A percentile compares a stretch with the other conserved stretches of the same genome.
Evolutionary conservation across 64 coral and sea anemone species (phyloP).

Genomic region (Montipora cactus): DNA sequence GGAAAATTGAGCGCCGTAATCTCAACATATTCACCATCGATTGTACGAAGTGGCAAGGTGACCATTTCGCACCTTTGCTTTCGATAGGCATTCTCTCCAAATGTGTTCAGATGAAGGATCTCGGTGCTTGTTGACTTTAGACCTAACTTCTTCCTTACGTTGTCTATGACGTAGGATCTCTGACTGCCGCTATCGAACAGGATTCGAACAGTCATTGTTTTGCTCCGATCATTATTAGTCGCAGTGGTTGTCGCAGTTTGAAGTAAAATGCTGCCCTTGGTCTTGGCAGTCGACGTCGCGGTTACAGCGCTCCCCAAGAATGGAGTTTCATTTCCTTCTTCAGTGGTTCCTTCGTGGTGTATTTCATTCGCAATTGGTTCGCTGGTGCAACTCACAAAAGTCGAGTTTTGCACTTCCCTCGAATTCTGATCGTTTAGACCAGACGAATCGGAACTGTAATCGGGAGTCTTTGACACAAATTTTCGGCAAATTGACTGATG

Average conservation of each 20-base stretch:
- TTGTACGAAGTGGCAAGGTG: neutral
- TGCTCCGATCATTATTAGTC: constrained; percentile 8
- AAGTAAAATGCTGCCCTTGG: constrained; percentile 15
- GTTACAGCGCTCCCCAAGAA: neutral
- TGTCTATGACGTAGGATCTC: constrained; percentile 64
- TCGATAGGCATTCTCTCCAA: constrained; percentile 61
- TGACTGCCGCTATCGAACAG: constrained; percentile 76
- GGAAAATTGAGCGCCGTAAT: constrained; percentile 58
- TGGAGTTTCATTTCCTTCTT: too few relatives aligned
- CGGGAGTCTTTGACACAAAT: too few relatives aligned
- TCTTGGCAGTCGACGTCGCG: neutral
- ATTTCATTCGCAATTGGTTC: too few relatives aligned
- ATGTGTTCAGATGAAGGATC: constrained; percentile 67
- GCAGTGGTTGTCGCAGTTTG: constrained; percentile 65
- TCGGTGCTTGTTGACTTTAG: constrained; percentile 31
- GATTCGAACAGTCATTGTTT: constrained; percentile 42
- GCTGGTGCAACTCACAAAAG: too few relatives aligned
- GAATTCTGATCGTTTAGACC: too few relatives aligned
- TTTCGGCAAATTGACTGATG: neutral
- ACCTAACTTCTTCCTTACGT: constrained; percentile 32
- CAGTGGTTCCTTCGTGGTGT: too few relatives aligned
- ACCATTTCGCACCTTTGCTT: constrained; percentile 54
- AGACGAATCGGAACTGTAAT: too few relatives aligned
- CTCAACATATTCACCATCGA: constrained; percentile 37
- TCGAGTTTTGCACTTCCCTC: too few relatives aligned